Conservation (phyloP, 2,113 vertebrate genomes). For the Leucosticte australis region DNA sequence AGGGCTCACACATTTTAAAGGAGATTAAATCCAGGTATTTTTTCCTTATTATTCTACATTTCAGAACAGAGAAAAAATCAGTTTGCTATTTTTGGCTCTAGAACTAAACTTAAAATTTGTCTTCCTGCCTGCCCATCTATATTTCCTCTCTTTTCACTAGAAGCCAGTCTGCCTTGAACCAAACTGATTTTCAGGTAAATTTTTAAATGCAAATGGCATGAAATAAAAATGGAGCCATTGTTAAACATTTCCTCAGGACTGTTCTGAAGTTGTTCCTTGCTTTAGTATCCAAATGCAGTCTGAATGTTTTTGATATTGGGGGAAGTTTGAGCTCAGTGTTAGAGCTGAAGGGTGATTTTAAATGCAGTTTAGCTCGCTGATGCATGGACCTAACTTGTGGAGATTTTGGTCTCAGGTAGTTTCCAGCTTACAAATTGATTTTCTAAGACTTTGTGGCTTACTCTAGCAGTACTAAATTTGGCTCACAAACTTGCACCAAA, state of each 20-base stretch:
- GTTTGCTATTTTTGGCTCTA: neutral
- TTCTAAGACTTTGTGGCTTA: neutral
- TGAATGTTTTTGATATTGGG: neutral
- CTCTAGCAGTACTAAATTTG: neutral
- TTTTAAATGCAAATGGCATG: neutral
- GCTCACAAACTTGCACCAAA: neutral
- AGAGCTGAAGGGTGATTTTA: neutral
- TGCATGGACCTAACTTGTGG: neutral
- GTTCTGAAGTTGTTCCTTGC: fast-evolving
- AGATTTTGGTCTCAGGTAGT: neutral
- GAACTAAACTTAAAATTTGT: neutral
- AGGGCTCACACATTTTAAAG: neutral
- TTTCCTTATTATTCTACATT: neutral
- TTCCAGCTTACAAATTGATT: neutral
- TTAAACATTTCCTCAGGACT: neutral
- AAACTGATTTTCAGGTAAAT: neutral
- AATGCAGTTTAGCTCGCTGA: neutral
- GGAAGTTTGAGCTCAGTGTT: neutral
- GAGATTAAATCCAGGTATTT: neutral
- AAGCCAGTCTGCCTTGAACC: neutral
- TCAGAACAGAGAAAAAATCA: neutral
- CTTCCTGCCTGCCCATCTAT: neutral
- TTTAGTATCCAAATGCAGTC: neutral
- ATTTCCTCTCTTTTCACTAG: neutral
- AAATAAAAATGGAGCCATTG: neutral